Evolutionary conservation across 2,888 invertebrate genomes (phyloP).

Genomic region (Candidula unifasciata): DNA sequence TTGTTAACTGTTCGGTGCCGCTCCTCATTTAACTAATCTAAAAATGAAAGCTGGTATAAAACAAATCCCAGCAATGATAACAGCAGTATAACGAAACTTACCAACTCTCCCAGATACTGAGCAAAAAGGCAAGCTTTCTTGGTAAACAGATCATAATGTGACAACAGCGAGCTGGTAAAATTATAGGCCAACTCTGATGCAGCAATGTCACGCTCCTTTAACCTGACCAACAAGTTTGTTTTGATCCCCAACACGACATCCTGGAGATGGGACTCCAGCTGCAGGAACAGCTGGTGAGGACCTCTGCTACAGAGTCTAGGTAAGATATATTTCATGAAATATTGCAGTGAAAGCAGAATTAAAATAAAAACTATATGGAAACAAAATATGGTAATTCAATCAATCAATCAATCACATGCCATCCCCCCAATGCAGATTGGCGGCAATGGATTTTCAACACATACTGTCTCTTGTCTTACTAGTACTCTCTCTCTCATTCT

Average conservation of each 20-base stretch:
- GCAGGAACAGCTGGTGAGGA: conserved; percentile 83
- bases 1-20: too few relatives aligned
- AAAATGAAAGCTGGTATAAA: neutral
- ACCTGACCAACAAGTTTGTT: conserved; percentile 81
- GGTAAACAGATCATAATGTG: conserved; percentile 83
- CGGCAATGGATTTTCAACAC: too few relatives aligned
- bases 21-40: too few relatives aligned
- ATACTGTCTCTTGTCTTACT: too few relatives aligned
- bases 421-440: too few relatives aligned
- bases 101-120: conserved; percentile 81
- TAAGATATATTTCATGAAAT: neutral
- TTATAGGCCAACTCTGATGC: conserved; percentile 80
- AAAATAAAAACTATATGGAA: too few relatives aligned
- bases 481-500: too few relatives aligned
- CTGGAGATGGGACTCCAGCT: conserved; percentile 83
- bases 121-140: conserved; percentile 82
- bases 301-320: conserved; percentile 79
- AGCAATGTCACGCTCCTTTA: conserved; percentile 79
- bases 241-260: conserved; percentile 84
- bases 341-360: neutral
- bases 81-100: conserved; percentile 56
- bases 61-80: neutral
- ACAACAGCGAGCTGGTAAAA: conserved; percentile 82
- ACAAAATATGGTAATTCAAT: too few relatives aligned
- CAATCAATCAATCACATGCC: too few relatives aligned